phyloP scores from a whole-genome alignment of 2,888 invertebrate genomes.

The Heterodera filipjevi region DNA sequence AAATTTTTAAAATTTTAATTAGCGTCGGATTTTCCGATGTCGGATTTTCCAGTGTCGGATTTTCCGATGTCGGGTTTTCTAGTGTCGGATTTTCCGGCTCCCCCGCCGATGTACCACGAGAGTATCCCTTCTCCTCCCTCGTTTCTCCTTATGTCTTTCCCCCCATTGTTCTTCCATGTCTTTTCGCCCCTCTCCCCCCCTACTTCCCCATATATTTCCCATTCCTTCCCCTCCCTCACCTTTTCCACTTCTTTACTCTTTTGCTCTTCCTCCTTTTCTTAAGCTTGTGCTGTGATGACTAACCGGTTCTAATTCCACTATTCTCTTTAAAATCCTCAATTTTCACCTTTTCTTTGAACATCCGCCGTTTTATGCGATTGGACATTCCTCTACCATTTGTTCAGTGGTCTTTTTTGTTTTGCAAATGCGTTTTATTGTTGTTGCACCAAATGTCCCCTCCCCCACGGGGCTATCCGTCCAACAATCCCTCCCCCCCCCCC shows the following conservation, averaged over 20 bases:
- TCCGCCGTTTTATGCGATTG: not conserved
- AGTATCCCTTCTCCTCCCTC: too few relatives aligned
- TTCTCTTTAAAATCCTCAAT: not conserved
- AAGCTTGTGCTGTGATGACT: not conserved
- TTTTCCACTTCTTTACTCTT: not conserved
- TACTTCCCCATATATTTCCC: not conserved
- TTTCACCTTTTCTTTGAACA: not conserved
- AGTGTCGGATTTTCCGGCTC: too few relatives aligned
- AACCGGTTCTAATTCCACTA: not conserved
- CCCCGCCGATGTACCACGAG: too few relatives aligned
- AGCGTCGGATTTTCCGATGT: too few relatives aligned
- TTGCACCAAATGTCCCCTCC: not conserved
- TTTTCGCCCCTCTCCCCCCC: not conserved
- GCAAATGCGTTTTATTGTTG: not conserved
- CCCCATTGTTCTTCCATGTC: not conserved
- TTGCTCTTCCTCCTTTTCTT: not conserved
- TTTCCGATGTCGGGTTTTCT: too few relatives aligned
- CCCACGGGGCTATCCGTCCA: not conserved
- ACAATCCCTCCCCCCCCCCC: not conserved
- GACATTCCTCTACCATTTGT: not conserved
- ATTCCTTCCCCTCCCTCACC: not conserved
- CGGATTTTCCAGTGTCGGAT: too few relatives aligned
- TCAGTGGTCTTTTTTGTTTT: not conserved
- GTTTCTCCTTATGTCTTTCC: too few relatives aligned
- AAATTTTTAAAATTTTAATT: too few relatives aligned